Evolutionary conservation across 1,140 invertebrate genomes (phyloP), one percentile per base, ranked within the genome.

Genomic region (Ostrea denselamellosa): DNA sequence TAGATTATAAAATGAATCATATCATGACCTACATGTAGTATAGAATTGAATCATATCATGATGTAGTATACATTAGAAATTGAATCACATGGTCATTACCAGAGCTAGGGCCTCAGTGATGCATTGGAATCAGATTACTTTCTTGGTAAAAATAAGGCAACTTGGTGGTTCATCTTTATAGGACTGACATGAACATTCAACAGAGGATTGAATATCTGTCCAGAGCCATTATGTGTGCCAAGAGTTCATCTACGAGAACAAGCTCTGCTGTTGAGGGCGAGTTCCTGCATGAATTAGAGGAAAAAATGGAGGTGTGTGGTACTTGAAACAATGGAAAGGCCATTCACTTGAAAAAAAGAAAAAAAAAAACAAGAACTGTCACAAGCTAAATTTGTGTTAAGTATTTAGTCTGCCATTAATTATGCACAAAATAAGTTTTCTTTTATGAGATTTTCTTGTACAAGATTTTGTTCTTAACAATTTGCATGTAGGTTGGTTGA

Each of bases 151-250:
- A 14, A 62, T 17, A 19, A n/a, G 14, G n/a, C n/a, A 19, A 62
- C 51, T 17, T 52, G 4, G 12, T 77, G 8, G 34, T 85, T 62
- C 71, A 0, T 53, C 88, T 9, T 85, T 77, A 51, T 83, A 94
- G 93, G 22, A 95, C 93, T 83, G 94, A 96, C 58, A 92, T 96
- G 10, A 93, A 91, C 89, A 91, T 96, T 0, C 92, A 94, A 44
- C 94, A 98, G 93, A 96, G 98, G 83, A 96, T 99, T 53, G 97
- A 97, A 92, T 99, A 99, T 95, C 95, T 99, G 92, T 98, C 98
- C 1, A 96, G 98, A 91, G 98, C 98, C n/a, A 97, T 99, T 68
- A 97, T 99, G 95, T 99, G 98, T 94, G 97, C 98, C 96, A 97
- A 98, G 92, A 98, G 98, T 92, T 97, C 97, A 87, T 97, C 97